Base-by-base conservation (phyloP, 30 jellyfish, hydroid and myxozoan species). In the Aurelia aurita region DNA sequence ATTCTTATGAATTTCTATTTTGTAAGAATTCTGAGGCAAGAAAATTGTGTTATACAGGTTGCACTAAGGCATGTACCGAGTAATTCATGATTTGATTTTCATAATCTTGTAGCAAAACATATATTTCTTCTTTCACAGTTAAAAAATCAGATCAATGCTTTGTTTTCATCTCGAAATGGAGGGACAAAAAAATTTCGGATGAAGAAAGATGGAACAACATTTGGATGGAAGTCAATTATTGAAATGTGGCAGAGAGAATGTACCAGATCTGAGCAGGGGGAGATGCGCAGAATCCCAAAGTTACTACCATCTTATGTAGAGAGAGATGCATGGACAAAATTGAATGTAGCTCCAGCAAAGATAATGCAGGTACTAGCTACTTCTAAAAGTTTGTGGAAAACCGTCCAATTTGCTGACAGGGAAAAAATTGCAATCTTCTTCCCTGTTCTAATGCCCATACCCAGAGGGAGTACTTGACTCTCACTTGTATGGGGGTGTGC, bases 361-460 rank as follows among this genome's bases (percentile, higher is more conserved):
- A 70, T 70, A 46, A 70, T 70, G 67, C 82, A 70, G 82, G 82
- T 70, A 70, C 39, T n/a, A n/a, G 77, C n/a, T n/a, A n/a, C n/a
- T n/a, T n/a, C n/a, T n/a, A n/a, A n/a, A n/a, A n/a, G n/a, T n/a
- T n/a, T n/a, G n/a, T n/a, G n/a, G n/a, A n/a, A n/a, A n/a, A n/a
- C n/a, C n/a, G n/a, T n/a, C n/a, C n/a, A n/a, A n/a, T n/a, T n/a
- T n/a, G n/a, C n/a, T n/a, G n/a, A n/a, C n/a, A n/a, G n/a, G n/a
- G n/a, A n/a, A n/a, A n/a, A n/a, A n/a, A n/a, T n/a, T n/a, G n/a
- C n/a, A n/a, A n/a, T n/a, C n/a, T n/a, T n/a, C n/a, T n/a, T n/a
- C n/a, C n/a, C n/a, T n/a, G n/a, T n/a, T n/a, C n/a, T n/a, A n/a
- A n/a, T n/a, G n/a, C n/a, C n/a, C n/a, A n/a, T n/a, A n/a, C n/a